These are phyloP conservation scores for Leptopilina syphax DNA, from an alignment of 2,888 invertebrate genomes.

Conservation along the genomic window DNA sequence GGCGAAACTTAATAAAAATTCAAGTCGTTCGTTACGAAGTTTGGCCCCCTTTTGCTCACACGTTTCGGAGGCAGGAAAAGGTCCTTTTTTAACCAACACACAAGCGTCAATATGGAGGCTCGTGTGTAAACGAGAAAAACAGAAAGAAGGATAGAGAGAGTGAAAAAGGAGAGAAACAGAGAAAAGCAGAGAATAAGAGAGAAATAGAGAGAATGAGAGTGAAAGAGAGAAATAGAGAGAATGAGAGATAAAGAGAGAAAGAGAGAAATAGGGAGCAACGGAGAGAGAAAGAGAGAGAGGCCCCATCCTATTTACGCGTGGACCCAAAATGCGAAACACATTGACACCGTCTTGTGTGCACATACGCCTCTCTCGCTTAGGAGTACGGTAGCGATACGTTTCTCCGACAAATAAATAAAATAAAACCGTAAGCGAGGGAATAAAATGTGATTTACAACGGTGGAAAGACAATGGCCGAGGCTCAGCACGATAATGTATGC, in stretches of 20 bases:
- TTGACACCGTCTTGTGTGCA: conserved; percentile 48
- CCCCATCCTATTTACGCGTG: conserved; percentile 53
- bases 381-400: conserved; percentile 75
- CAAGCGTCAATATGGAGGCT: background rate
- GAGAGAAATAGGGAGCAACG: too few relatives aligned
- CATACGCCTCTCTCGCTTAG: conserved; percentile 60
- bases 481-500: conserved; percentile 75
- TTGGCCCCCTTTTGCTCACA: conserved; percentile 52
- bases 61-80: conserved; percentile 53
- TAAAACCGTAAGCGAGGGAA: conserved; percentile 76
- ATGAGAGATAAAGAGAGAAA: too few relatives aligned
- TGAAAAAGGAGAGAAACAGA: too few relatives aligned
- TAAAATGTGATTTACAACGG: conserved; percentile 77
- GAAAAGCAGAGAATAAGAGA: too few relatives aligned
- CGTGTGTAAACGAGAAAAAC: background rate
- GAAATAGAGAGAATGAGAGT: too few relatives aligned
- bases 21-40: conserved; percentile 58
- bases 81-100: background rate
- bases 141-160: too few relatives aligned
- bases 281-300: background rate
- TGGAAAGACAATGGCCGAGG: conserved; percentile 76
- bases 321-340: conserved; percentile 55
- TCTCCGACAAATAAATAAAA: conserved; percentile 76
- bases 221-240: too few relatives aligned
- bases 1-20: conserved; percentile 64